Percentiles rank a stretch among this genome's conserved stretches.
Evolutionary conservation across 2,113 vertebrate species (phyloP).

Genomic region (Cyanoramphus novaezelandiae): DNA sequence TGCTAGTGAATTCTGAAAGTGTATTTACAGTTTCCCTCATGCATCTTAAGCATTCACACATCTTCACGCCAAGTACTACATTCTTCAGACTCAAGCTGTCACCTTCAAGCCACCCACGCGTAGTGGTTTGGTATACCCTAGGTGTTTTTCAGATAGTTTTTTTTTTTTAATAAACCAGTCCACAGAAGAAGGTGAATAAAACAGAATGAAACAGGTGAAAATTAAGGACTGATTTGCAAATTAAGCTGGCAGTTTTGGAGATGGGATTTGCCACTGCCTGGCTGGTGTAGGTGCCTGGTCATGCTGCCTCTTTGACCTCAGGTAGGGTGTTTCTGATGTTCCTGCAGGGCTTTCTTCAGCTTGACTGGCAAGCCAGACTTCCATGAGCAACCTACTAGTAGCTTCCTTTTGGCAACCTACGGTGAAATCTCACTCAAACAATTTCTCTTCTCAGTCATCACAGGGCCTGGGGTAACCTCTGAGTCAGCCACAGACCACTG

Average conservation of each 20-base stretch:
- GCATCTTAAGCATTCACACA: background rate
- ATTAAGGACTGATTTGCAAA: background rate
- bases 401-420: background rate
- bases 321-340: background rate
- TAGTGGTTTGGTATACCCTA: background rate
- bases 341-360: background rate
- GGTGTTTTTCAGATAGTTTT: background rate
- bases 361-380: background rate
- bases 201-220: background rate
- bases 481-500: background rate
- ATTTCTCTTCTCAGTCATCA: background rate
- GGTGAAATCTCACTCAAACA: background rate
- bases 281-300: background rate
- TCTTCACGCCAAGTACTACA: background rate
- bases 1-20: background rate
- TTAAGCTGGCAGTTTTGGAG: background rate
- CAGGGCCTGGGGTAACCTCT: background rate
- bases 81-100: background rate
- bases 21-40: background rate
- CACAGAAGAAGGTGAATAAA: background rate
- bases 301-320: background rate
- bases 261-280: background rate
- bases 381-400: background rate
- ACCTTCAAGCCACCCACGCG: background rate
- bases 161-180: background rate